Evolutionary conservation across 2,797 vertebrate species (phyloP), one percentile per base, ranked within the genome.

Genomic region (Pseudochirops cupreus): DNA sequence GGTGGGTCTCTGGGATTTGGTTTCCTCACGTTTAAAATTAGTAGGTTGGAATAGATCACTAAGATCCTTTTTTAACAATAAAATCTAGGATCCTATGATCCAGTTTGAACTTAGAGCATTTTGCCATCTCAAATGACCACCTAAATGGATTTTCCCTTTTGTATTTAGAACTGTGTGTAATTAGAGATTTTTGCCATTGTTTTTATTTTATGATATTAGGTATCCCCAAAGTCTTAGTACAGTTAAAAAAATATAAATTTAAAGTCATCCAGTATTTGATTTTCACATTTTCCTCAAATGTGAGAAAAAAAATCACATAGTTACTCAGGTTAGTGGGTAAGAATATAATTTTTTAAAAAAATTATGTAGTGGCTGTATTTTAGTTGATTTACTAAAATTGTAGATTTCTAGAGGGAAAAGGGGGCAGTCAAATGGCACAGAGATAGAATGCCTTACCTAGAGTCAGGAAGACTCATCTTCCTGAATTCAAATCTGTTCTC

Each of bases 351-450:
- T 0, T 33, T n/a, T n/a, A n/a, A n/a, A 4, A 91, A 94, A 96
- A 93, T 57, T 97, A 13, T 95, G 4, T 91, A 39, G 87, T 62
- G 24, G n/a, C 0, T 94, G 82, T 56, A 96, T 96, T 92, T 58
- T 74, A 94, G 96, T 58, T 94, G 26, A 92, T 95, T 91, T 94
- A 53, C 91, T 93, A 91, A 94, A 46, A 89, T 90, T 95, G 87
- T 87, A 82, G 18, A 82, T 46, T 82, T 82, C 21, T 46, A 82
- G 74, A 24, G 39, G 18, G 21, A 26, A 82, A 82, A 13, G 74
- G 67, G 18, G 16, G 3, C 13, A n/a, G 33, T 39, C 39, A 74
- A 21, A 3, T 39, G 33, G 5, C 0, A 2, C 33, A 74, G n/a
- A 39, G 33, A 74, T 18, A 74, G 16, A 39, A 18, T 39, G n/a